These are phyloP conservation scores for Cosmia pyralina DNA, from an alignment of 2,888 invertebrate species.

Conservation along the genomic window DNA sequence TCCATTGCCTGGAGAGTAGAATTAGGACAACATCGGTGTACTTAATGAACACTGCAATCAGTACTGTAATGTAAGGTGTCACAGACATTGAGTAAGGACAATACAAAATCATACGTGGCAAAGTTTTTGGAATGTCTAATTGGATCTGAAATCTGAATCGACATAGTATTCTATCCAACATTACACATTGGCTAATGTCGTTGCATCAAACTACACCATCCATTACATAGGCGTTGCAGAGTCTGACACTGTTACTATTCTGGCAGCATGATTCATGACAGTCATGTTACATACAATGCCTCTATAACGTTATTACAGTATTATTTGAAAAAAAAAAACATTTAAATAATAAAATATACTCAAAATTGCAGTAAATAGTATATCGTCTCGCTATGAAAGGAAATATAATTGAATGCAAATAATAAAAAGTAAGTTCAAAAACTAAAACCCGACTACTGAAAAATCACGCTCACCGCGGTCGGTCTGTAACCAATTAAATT, in stretches of 20 bases:
- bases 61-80: not conserved
- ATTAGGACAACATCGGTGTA: not conserved
- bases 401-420: constrained; percentile 46
- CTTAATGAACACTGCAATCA: not conserved
- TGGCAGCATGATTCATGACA: not conserved
- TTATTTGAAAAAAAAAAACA: constrained; percentile 3
- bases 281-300: not conserved
- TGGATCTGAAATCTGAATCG: not conserved
- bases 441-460: no score
- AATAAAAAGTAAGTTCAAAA: no score
- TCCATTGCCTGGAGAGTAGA: constrained; percentile 8
- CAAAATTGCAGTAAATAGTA: constrained; percentile 17
- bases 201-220: not conserved
- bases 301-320: not conserved
- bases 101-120: not conserved
- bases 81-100: not conserved
- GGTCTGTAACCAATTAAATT: no score
- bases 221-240: not conserved
- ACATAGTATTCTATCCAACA: not conserved
- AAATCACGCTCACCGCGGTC: no score
- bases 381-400: constrained; percentile 38
- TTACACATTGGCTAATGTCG: not conserved
- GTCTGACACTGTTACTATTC: not conserved
- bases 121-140: not conserved
- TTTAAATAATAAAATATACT: constrained; percentile 8